Base-by-base conservation (phyloP, 2,113 vertebrate genomes). In the Riparia riparia region DNA sequence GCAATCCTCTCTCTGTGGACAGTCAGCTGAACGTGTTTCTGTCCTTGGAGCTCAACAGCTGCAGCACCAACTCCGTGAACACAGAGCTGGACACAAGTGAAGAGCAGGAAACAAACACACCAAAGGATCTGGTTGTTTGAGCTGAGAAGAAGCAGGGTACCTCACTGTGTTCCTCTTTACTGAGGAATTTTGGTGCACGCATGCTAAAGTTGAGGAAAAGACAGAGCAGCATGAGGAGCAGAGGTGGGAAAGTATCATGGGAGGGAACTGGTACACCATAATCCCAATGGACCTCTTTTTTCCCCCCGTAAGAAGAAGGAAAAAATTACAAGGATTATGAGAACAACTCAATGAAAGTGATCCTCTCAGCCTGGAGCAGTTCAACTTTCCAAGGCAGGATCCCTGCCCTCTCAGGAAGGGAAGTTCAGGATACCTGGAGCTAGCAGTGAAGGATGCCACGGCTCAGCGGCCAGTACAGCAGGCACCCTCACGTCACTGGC, bases 371-470 rank as follows among this genome's bases (percentile, higher is more conserved):
- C 34, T 41, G 42, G 14, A 89, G 73, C 42, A 69, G 3, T 79
- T 56, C 34, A 25, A 6, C 71, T 56, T 51, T 9, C 54, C 2
- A 5, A 68, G 5, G 19, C 47, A 44, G 44, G 39, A 69, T 12
- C 41, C 12, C 16, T 24, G 74, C 14, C 26, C 13, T 69, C 39
- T 31, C 2, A 4, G 54, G 56, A 70, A 34, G 7, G 19, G 37
- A 68, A 31, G 26, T 3, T 9, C 5, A 4, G 32, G 45, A 85
- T 24, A 37, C 14, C 7, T 21, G 56, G 41, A 24, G n/a, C 71
- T 22, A 17, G n/a, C 14, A n/a, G 41, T 4, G 20, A 42, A 51
- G 26, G 10, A 19, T 2, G 19, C 15, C 50, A 32, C 0, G 0
- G 50, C 25, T 49, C 58, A 57, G 49, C 17, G 41, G 34, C 41